Evolutionary conservation across 1,140 invertebrate genomes (phyloP), one percentile per base, ranked within the genome.

Genomic region (Caenorhabditis latens): DNA sequence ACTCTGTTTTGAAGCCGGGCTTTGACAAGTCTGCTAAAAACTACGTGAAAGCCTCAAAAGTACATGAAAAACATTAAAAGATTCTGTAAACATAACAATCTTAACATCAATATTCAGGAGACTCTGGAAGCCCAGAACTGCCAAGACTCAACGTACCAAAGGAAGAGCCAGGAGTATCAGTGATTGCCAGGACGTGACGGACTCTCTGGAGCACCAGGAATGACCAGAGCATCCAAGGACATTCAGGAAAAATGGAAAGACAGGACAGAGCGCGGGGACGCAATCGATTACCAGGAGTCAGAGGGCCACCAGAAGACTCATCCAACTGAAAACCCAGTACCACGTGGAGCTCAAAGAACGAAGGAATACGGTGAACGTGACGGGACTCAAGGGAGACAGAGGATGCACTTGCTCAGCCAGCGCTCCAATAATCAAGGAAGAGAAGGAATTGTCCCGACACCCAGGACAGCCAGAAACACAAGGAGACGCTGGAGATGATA

Each of bases 181-280:
- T n/a, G n/a, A n/a, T 92, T 94, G 21, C 86, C 90, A 46, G 95
- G 95, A 75, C 90, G 87, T 88, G 16, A 90, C 90, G 79, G 93
- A n/a, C 93, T 53, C 87, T 89, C 42, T 61, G 91, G 92, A 85
- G 90, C 87, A 8, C 91, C 91, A 40, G 92, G 92, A 53, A 50
- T 53, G n/a, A n/a, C n/a, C 83, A 92, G 32, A 90, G 88, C 43
- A 92, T 93, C 84, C 91, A 92, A 21, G 92, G 91, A 61, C 50
- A 90, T 16, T 91, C 89, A n/a, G 92, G 91, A 86, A 91, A 89
- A 57, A 93, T 83, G 92, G 92, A 43, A 75, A 87, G 16, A 90
- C 92, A 61, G 92, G 92, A 50, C 65, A 92, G 92, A 86, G 14
- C 90, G 7, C 84, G 89, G 42, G 92, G 92, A 63, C 83, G 92